phyloP scores from a whole-genome alignment of 2,797 vertebrate species.

The Australoheros facetus region DNA sequence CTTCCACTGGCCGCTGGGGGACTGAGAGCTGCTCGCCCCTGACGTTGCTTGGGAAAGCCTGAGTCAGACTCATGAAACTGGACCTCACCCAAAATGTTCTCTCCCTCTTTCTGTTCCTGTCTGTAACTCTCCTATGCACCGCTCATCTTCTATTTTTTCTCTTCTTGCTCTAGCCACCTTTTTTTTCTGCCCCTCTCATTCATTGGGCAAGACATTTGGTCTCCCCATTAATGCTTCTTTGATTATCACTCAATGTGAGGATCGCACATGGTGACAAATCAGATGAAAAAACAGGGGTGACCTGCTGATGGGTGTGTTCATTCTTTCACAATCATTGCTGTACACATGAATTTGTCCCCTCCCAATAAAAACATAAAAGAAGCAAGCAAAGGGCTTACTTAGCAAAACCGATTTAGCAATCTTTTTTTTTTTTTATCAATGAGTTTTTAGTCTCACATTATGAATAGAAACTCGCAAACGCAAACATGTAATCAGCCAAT shows the following conservation, averaged over 20 bases:
- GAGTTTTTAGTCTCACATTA: not conserved
- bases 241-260: not conserved
- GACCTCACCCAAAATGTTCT: conserved; percentile 42
- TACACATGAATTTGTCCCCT: not conserved
- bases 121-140: not conserved
- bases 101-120: not conserved
- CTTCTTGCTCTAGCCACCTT: not conserved
- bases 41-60: conserved; percentile 66
- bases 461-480: not conserved
- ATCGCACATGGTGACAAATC: not conserved
- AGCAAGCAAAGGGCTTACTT: not conserved
- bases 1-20: conserved; percentile 38
- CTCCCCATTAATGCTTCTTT: not conserved
- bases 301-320: not conserved
- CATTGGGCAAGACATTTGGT: not conserved
- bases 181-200: not conserved
- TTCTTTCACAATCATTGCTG: not conserved
- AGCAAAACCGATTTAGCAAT: not conserved
- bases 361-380: not conserved
- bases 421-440: not conserved
- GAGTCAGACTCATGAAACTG: conserved; percentile 65
- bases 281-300: not conserved
- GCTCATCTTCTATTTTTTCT: not conserved
- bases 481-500: not conserved
- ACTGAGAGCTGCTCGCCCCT: conserved; percentile 37